These are phyloP conservation scores for Ovis canadensis DNA, from an alignment of 2,113 vertebrate genomes.

Conservation along the genomic window DNA sequence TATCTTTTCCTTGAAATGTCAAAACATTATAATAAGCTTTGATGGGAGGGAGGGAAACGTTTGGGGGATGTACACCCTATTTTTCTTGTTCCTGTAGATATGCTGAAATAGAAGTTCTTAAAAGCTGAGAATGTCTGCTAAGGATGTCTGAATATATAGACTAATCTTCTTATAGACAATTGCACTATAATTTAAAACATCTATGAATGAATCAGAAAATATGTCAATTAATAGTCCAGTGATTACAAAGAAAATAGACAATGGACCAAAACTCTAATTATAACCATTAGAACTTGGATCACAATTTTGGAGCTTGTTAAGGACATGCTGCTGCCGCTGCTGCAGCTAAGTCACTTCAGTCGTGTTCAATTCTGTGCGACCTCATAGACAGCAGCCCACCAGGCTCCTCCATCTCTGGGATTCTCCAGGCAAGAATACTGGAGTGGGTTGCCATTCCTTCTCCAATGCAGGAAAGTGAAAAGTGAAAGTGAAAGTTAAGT, in stretches of 20 bases:
- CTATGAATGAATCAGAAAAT: not conserved
- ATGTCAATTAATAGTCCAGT: not conserved
- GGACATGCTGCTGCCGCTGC: not conserved
- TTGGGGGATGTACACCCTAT: not conserved
- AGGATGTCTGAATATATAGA: not conserved
- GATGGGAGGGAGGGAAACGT: not conserved
- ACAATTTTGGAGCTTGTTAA: not conserved
- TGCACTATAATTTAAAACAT: not conserved
- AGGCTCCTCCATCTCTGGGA: not conserved
- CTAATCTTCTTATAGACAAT: not conserved
- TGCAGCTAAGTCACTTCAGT: not conserved
- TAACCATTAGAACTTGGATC: not conserved
- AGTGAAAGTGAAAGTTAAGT: not conserved
- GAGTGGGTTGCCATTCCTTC: not conserved
- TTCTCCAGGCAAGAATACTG: not conserved
- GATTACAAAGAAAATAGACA: not conserved
- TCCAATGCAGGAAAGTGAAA: not conserved
- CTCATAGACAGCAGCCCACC: not conserved
- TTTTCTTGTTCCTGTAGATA: not conserved
- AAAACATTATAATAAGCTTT: not conserved
- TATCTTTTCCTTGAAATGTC: not conserved
- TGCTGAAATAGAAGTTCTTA: not conserved
- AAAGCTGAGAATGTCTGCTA: not conserved
- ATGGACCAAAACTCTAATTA: not conserved
- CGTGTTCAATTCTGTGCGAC: fast-evolving